A percentile compares a stretch with the other conserved stretches of the same genome.
These are phyloP conservation scores for Strongylocentrotus purpuratus DNA, from an alignment of 35 echinoderm and acorn worm species.

Conservation along the genomic window DNA sequence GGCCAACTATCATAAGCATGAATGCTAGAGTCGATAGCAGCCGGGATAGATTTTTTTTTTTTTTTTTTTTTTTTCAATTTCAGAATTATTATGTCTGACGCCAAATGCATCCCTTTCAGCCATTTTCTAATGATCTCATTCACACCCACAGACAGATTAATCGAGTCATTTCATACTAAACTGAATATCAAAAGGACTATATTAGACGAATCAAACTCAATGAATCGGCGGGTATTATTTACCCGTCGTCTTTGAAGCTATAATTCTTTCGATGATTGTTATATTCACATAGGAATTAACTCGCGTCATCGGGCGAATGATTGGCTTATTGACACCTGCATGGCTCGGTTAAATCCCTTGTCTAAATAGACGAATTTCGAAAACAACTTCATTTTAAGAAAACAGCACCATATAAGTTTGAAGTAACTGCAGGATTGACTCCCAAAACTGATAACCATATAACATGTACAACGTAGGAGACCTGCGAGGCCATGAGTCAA, in stretches of 20 bases:
- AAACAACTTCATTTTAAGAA: background rate
- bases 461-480: too few relatives aligned
- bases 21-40: too few relatives aligned
- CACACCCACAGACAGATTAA: background rate
- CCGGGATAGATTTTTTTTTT: too few relatives aligned
- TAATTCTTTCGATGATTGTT: background rate
- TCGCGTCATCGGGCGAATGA: background rate
- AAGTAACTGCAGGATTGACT: background rate
- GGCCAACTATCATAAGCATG: too few relatives aligned
- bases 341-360: background rate
- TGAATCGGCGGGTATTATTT: background rate
- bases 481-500: too few relatives aligned
- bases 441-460: background rate
- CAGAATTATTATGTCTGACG: background rate
- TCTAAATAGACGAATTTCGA: background rate
- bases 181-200: slow-evolving; percentile 2
- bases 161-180: slow-evolving; percentile 12
- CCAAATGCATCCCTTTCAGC: background rate
- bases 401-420: background rate
- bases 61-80: too few relatives aligned
- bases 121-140: background rate
- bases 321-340: background rate
- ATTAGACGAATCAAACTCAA: background rate
- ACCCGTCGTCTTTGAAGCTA: background rate
- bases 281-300: background rate